Evolutionary conservation across 2,888 invertebrate genomes (phyloP), one percentile per base, ranked within the genome.

Genomic region (Corythucha ciliata): DNA sequence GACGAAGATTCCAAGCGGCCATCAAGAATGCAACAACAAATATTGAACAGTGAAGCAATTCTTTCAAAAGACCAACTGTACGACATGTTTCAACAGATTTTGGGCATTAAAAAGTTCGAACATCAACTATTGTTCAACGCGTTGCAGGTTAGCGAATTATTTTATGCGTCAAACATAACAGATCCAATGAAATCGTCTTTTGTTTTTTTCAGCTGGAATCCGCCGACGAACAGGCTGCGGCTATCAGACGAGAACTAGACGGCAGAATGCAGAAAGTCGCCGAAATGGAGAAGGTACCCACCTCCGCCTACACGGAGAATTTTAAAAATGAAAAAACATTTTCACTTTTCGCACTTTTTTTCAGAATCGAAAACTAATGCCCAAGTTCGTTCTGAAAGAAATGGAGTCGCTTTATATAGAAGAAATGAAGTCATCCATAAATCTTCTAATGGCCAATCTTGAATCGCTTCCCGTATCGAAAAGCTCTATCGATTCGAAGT

Each of bases 321-420:
- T n/a, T n/a, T n/a, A n/a, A n/a, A n/a, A n/a, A n/a, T n/a, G n/a
- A n/a, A n/a, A n/a, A n/a, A n/a, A n/a, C n/a, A n/a, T 39, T 37
- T 33, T 42, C 26, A 36, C 25, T 40, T 58, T 41, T 57, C 7
- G 44, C 54, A 59, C 44, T 57, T 42, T 58, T 52, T 61, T 62
- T 27, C 70, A 91, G 88, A 93, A 94, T 71, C 84, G 92, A 63
- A 92, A 93, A 73, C 72, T 96, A 66, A 92, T 94, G 91, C 98
- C 98, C 62, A 94, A 92, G 75, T 98, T 98, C 76, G 94, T 98
- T 59, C 79, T 99, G 63, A 99, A 99, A 78, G 98, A 99, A 75
- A 98, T 98, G 98, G 98, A 98, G 74, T 91, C 92, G 48, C 79
- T 99, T 66, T 98, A 94, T 75, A 86, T 97, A 66, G 98, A 99